Conservation (phyloP, 2,888 invertebrate genomes). For the Tineola bisselliella region DNA sequence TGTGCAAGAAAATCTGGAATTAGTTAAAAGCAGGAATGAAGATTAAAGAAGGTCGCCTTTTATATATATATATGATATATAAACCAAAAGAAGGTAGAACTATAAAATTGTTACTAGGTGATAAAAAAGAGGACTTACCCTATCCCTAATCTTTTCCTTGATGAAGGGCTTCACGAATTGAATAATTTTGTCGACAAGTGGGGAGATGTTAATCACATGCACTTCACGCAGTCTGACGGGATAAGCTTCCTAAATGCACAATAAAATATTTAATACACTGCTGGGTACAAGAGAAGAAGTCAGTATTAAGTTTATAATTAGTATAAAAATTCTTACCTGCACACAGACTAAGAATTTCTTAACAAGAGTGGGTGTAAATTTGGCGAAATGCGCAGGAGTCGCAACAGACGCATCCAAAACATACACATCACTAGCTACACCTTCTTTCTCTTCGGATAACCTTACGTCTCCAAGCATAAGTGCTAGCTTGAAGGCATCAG, state of each 20-base stretch:
- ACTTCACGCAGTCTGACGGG: conserved; percentile 89
- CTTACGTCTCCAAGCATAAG: conserved; percentile 88
- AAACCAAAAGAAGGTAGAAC: too few relatives aligned
- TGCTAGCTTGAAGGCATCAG: conserved; percentile 83
- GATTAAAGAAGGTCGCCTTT: too few relatives aligned
- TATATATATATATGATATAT: too few relatives aligned
- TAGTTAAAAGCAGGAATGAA: too few relatives aligned
- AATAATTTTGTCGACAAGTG: conserved; percentile 84
- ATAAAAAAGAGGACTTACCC: conserved; percentile 41
- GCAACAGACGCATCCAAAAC: conserved; percentile 82
- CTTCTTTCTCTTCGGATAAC: conserved; percentile 77
- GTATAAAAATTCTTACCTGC: conserved; percentile 49
- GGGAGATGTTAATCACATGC: conserved; percentile 85
- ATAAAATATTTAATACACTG: background rate
- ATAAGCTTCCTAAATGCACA: conserved; percentile 76
- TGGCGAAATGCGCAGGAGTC: conserved; percentile 82
- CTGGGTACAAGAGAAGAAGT: too few relatives aligned
- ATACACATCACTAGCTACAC: conserved; percentile 87
- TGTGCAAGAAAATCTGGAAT: conserved; percentile 78
- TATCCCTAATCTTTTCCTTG: conserved; percentile 86
- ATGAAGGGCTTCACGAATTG: conserved; percentile 88
- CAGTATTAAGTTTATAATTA: too few relatives aligned
- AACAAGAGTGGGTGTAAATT: conserved; percentile 82
- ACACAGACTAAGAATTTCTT: conserved; percentile 89
- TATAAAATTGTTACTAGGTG: conserved; percentile 16